Conservation (phyloP, 2,113 vertebrate species). For the Atlantisia rogersi region DNA sequence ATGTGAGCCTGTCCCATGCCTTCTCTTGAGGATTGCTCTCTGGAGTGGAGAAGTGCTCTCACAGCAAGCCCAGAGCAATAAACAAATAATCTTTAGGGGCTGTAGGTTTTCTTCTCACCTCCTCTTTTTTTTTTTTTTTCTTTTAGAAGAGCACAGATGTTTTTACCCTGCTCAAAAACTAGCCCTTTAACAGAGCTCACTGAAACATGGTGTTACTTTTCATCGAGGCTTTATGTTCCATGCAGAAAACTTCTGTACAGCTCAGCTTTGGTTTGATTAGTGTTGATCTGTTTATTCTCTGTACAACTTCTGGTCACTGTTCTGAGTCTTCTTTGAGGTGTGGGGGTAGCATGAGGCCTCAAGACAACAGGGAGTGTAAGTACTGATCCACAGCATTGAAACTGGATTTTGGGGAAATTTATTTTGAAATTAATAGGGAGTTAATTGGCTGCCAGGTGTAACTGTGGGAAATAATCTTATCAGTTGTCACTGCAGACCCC, state of each 20-base stretch:
- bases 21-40: neutral
- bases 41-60: neutral
- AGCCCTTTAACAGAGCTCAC: neutral
- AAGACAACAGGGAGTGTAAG: neutral
- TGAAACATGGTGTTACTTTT: neutral
- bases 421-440: neutral
- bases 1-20: neutral
- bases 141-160: neutral
- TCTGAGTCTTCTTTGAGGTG: neutral
- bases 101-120: no score
- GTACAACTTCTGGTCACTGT: neutral
- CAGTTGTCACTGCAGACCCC: neutral
- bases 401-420: neutral
- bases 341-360: neutral
- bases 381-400: neutral
- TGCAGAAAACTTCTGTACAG: neutral
- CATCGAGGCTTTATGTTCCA: neutral
- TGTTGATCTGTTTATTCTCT: neutral
- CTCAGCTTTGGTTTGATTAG: neutral
- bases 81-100: neutral
- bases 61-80: neutral
- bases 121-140: neutral
- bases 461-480: neutral
- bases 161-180: neutral
- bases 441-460: neutral